Base-by-base conservation (phyloP, 1,140 invertebrate species). In the Monochamus saltuarius region DNA sequence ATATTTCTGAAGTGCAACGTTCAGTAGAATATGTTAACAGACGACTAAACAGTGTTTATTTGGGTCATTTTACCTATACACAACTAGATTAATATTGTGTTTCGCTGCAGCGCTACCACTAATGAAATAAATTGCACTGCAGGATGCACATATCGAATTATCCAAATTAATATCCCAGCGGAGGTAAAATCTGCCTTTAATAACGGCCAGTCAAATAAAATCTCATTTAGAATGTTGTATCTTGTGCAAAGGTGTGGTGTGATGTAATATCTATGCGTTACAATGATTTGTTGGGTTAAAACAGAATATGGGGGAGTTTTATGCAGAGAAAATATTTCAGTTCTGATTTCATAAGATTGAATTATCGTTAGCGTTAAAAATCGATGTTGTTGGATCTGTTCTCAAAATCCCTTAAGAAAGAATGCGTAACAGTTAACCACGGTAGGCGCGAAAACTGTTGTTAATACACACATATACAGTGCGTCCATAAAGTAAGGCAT, bases 21-120 rank as follows among this genome's bases (percentile, higher is more conserved):
- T 55, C 40, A 43, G 17, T 34, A 43, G 46, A 55, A 55, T 55
- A 55, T 55, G 53, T 55, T 55, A 45, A 40, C 53, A 55, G 39
- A 55, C 53, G 46, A n/a, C 53, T 55, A 55, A 55, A 55, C 53
- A 55, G 43, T 55, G 53, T 55, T 55, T 55, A 55, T 55, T 14
- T 55, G 53, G 53, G 10, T 43, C 14, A 55, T 55, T 55, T 55
- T 43, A 55, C 53, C 53, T 55, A 55, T 55, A 55, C 46, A 35
- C 53, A 55, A 55, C 53, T 43, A 45, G 53, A 55, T 55, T 55
- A 55, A 55, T 55, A 43, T 11, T 55, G 34, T 55, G 53, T 55
- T 55, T 55, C 39, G 53, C 53, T 43, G 53, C 53, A 55, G 17
- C 46, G 19, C 46, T 55, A 40, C 36, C 53, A 38, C 37, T 55